These are phyloP conservation scores for Tenthredo mesomela DNA, from an alignment of 2,888 invertebrate genomes.

Conservation along the genomic window DNA sequence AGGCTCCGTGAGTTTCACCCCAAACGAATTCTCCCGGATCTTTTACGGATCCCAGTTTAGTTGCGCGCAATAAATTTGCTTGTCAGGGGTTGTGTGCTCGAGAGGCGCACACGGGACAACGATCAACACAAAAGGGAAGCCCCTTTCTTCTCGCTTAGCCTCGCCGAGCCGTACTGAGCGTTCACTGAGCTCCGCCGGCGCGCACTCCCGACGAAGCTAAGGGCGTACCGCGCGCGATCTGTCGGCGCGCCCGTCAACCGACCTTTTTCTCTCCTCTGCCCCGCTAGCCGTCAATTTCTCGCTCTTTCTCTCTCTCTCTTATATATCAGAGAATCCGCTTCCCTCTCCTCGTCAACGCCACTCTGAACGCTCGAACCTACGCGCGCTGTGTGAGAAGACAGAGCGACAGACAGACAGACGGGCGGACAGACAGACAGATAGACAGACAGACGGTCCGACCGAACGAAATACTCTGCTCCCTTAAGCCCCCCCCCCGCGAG, in stretches of 20 bases:
- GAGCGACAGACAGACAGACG: background rate
- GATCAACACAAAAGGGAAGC: slow-evolving; percentile 68
- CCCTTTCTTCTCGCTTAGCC: slow-evolving; percentile 75
- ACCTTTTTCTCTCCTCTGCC: slow-evolving; percentile 54
- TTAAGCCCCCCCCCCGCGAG: background rate
- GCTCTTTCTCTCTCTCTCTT: slow-evolving; percentile 69
- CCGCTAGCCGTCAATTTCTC: slow-evolving; percentile 57
- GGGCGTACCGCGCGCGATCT: slow-evolving; percentile 80
- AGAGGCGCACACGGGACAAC: slow-evolving; percentile 44
- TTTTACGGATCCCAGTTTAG: background rate
- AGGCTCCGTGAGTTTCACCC: background rate
- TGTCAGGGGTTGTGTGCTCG: slow-evolving; percentile 2
- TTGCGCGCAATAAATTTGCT: background rate
- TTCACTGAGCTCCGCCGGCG: slow-evolving; percentile 80
- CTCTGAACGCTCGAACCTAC: background rate
- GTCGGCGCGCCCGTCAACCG: slow-evolving; percentile 75
- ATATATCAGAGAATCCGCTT: slow-evolving; percentile 56
- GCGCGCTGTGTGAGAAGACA: background rate
- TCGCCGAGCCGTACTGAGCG: slow-evolving; percentile 78
- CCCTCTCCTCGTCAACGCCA: slow-evolving; percentile 71
- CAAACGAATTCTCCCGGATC: background rate
- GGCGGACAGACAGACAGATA: background rate
- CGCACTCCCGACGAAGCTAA: slow-evolving; percentile 75
- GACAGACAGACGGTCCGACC: background rate
- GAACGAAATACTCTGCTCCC: background rate